Conservation (phyloP, 2,797 vertebrate genomes). For the Aulostomus chinensis region DNA sequence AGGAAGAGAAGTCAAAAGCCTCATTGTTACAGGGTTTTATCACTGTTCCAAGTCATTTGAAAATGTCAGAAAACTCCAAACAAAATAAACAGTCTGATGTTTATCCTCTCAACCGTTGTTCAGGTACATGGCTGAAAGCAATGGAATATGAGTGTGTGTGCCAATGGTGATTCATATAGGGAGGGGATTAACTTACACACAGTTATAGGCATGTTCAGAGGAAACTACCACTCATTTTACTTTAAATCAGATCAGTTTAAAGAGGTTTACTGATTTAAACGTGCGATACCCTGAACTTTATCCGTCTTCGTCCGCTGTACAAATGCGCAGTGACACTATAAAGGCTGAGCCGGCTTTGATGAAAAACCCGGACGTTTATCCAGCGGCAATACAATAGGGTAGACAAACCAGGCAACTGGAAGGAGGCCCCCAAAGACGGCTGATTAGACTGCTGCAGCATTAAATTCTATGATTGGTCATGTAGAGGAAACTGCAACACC, state of each 20-base stretch:
- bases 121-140: constrained; percentile 65
- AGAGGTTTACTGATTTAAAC: constrained; percentile 15
- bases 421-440: no score
- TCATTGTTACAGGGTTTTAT: constrained; percentile 77
- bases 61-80: constrained; percentile 69
- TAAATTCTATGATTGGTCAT: no score
- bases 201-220: constrained; percentile 39
- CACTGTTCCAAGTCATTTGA: constrained; percentile 58
- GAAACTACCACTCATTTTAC: constrained; percentile 39
- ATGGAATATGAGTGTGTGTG: constrained; percentile 60
- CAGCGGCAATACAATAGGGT: no score
- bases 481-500: no score
- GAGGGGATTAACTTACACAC: constrained; percentile 50
- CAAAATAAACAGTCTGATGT: constrained; percentile 73
- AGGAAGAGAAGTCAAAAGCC: constrained; percentile 70
- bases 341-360: constrained; percentile 57
- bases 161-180: constrained; percentile 63
- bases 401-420: no score
- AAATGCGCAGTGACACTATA: constrained; percentile 36
- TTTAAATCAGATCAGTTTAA: constrained; percentile 7
- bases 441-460: no score
- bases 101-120: constrained; percentile 71
- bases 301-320: constrained; percentile 28
- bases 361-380: constrained; percentile 48
- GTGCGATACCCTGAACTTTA: neutral